Evolutionary conservation across 2,113 vertebrate species (phyloP).

Genomic region (Syrrhaptes paradoxus): DNA sequence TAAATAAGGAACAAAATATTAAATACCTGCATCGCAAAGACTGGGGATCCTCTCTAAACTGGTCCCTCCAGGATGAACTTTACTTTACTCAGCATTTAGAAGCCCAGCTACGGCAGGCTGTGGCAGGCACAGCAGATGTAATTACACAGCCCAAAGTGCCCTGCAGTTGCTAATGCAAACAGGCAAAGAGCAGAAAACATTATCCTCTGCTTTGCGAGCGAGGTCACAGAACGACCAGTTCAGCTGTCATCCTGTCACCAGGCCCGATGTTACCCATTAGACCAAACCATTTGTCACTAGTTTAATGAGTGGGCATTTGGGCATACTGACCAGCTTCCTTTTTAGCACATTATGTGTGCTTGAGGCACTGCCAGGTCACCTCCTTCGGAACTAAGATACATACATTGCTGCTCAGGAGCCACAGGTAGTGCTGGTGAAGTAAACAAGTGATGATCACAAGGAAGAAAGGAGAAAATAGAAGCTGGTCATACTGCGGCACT

Average conservation of each 20-base stretch:
- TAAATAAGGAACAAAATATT: background rate
- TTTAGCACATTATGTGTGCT: background rate
- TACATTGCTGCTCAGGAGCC: background rate
- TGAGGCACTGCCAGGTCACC: background rate
- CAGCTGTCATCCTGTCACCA: background rate
- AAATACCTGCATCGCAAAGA: background rate
- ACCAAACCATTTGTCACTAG: background rate
- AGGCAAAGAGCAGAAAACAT: background rate
- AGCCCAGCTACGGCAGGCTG: background rate
- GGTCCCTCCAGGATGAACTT: background rate
- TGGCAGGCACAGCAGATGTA: background rate
- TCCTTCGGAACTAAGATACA: background rate
- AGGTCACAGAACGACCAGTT: background rate
- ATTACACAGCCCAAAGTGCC: background rate
- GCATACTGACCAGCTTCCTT: background rate
- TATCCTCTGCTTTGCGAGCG: rapidly evolving
- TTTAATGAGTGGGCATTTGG: background rate
- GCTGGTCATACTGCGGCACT: background rate
- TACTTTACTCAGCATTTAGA: background rate
- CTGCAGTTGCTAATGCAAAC: background rate
- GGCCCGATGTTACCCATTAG: background rate
- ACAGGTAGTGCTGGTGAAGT: background rate
- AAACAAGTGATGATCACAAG: background rate
- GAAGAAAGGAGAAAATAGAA: background rate
- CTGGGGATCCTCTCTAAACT: background rate